These are phyloP conservation scores for Conus canariensis DNA, from an alignment of 2,888 invertebrate genomes.

Conservation along the genomic window DNA sequence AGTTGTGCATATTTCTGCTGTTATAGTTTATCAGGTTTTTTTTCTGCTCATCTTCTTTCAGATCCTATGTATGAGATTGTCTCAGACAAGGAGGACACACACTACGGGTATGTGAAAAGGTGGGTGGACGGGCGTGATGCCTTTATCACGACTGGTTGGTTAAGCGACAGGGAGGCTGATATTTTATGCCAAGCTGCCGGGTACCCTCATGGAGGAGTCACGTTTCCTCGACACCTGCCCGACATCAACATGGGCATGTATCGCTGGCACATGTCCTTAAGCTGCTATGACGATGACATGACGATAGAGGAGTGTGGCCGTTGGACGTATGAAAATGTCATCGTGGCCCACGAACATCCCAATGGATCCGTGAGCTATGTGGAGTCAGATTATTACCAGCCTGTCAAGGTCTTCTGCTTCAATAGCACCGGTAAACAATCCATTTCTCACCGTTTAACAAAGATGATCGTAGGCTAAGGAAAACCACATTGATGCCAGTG, in stretches of 20 bases:
- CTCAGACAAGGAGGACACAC: not conserved
- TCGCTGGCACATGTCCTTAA: not conserved
- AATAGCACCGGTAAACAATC: not conserved
- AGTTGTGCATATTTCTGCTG: not conserved
- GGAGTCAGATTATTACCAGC: not conserved
- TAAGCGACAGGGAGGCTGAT: not conserved
- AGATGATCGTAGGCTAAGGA: too few species aligned
- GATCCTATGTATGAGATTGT: not conserved
- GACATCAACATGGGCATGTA: not conserved
- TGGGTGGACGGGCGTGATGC: not conserved
- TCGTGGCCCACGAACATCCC: not conserved
- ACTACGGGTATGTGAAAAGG: not conserved
- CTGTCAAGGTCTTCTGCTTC: conserved; percentile 16
- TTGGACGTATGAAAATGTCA: not conserved
- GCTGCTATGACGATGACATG: not conserved
- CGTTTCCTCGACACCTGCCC: not conserved
- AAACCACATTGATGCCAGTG: too few species aligned
- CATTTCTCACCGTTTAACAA: too few species aligned
- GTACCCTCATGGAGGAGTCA: not conserved
- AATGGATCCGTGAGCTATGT: not conserved
- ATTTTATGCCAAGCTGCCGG: not conserved
- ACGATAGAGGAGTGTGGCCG: not conserved
- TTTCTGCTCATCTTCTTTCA: not conserved
- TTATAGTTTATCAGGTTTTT: not conserved
- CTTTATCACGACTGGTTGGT: not conserved